Conservation (phyloP, 2,113 vertebrate genomes). For the Pygoscelis antarcticus region DNA sequence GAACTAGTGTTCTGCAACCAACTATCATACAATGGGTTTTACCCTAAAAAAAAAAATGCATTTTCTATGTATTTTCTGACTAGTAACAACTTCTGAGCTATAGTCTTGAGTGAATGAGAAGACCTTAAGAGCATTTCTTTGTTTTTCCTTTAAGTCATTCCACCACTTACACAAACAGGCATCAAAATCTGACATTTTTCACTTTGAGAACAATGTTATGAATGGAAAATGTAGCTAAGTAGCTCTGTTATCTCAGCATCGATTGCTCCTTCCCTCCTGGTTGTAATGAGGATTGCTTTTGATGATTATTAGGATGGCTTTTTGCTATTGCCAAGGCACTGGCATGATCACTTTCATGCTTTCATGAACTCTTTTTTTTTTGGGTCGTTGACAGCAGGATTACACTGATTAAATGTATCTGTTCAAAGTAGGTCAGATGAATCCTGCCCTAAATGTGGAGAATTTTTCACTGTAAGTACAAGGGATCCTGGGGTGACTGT, state of each 20-base stretch:
- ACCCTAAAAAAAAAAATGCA: not conserved
- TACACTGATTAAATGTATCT: not conserved
- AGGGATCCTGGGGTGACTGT: not conserved
- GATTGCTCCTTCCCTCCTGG: not conserved
- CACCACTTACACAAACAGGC: not conserved
- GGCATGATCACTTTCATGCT: not conserved
- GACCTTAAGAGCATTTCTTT: not conserved
- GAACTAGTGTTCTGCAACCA: not conserved
- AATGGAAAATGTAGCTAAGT: not conserved
- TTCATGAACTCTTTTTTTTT: not conserved
- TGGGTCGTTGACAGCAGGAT: not conserved
- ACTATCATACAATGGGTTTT: not conserved
- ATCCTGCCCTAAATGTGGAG: not conserved
- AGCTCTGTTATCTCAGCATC: not conserved
- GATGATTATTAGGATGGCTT: not conserved
- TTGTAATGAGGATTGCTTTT: not conserved
- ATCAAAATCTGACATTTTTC: not conserved
- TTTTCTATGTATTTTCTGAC: not conserved
- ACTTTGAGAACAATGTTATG: not conserved
- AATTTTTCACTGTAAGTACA: not conserved
- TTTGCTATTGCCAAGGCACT: slow-evolving; percentile 17
- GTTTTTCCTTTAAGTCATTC: not conserved
- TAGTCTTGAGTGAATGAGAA: not conserved
- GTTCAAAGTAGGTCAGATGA: slow-evolving; percentile 11
- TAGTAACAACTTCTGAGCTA: not conserved